Base-by-base conservation (phyloP, 2,797 vertebrate genomes). In the Hydrolagus colliei region DNA sequence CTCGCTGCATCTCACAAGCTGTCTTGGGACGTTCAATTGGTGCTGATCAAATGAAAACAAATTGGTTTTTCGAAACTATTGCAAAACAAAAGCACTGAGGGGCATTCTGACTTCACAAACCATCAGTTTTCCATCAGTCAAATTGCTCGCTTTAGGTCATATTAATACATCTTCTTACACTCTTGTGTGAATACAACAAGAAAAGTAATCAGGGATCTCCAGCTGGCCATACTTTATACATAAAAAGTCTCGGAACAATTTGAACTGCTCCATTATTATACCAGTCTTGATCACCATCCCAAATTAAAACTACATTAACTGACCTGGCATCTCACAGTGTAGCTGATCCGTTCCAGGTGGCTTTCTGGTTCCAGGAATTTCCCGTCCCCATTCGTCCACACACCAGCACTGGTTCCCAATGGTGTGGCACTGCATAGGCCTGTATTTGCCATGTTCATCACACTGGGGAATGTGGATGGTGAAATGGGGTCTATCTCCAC, bases 401-500 rank as follows among this genome's bases (percentile, higher is more conserved):
- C 94, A 95, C 94, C 94, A 95, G 90, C 94, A 95, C 90, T 94
- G 93, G 75, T 93, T 93, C 2, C 94, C 95, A 88, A 91, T 92
- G 1, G 93, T 93, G 0, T 95, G 94, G 88, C 94, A 95, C 89
- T 95, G 94, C 84, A 94, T 88, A 0, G 94, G 93, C 27, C 9
- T 78, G 89, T 95, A 95, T 68, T 87, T 86, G 1, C 94, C 93
- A 73, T 87, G 73, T 0, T 87, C 4, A 0, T 95, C 92, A 0
- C 94, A 95, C 90, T 92, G 94, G 0, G 94, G 94, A 75, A 95
- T 90, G 0, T 94, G 94, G 87, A 93, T 92, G 88, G 93, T 92
- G 0, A 88, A 82, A 0, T 89, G 88, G 35, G 94, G 92, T 1
- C 72, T 87, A 86, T 92, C 91, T 0, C 93, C 93, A 0, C 93